Conservation (phyloP, 2,797 vertebrate genomes). For the Coregonus suidteri region DNA sequence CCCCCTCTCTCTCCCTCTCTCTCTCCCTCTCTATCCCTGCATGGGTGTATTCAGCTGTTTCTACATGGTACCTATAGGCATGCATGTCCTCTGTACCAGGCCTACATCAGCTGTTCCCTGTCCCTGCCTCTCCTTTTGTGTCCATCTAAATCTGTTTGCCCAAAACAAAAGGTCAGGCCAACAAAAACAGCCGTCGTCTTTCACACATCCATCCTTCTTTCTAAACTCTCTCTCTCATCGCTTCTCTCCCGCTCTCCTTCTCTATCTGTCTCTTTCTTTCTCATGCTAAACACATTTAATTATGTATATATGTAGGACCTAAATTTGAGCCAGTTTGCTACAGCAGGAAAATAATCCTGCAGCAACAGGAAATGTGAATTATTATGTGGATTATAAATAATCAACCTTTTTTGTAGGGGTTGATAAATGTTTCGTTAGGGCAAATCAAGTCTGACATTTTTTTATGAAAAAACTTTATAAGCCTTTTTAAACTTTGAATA, state of each 20-base stretch:
- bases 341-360: too few species aligned
- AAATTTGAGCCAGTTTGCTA: too few species aligned
- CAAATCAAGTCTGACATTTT: too few species aligned
- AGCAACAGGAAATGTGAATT: too few species aligned
- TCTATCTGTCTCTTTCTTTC: constrained; percentile 46
- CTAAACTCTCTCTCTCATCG: constrained; percentile 32
- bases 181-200: constrained; percentile 61
- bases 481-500: too few species aligned
- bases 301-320: too few species aligned
- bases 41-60: constrained; percentile 66
- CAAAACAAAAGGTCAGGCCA: constrained; percentile 77
- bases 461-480: too few species aligned
- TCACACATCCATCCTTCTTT: constrained; percentile 27
- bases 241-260: constrained; percentile 38
- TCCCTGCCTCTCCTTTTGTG: constrained; percentile 65
- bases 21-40: background rate
- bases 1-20: background rate
- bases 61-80: constrained; percentile 75
- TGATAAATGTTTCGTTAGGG: too few species aligned
- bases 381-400: too few species aligned
- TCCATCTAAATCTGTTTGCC: constrained; percentile 75
- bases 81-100: constrained; percentile 58
- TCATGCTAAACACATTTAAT: constrained; percentile 55
- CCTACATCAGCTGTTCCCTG: constrained; percentile 67
- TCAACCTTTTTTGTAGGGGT: too few species aligned